A percentile compares a stretch with the other conserved stretches of the same genome.
These are phyloP conservation scores for Argyrosomus japonicus DNA, from an alignment of 2,113 vertebrate species.

Conservation along the genomic window DNA sequence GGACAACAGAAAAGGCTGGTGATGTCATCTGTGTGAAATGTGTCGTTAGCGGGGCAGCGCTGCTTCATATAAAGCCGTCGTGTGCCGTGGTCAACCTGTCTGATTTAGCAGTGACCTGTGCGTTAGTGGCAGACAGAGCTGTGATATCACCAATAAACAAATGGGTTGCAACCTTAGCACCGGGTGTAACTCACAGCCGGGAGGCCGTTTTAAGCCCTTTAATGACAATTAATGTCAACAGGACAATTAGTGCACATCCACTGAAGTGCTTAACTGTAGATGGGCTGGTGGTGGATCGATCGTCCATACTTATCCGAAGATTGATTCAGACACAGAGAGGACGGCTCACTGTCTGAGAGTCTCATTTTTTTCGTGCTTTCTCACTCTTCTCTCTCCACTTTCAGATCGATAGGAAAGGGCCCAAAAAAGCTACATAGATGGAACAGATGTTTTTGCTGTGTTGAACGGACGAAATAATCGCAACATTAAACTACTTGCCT, in stretches of 20 bases:
- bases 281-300: constrained; percentile 78
- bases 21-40: constrained; percentile 62
- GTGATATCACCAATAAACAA: constrained; percentile 80
- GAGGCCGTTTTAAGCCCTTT: constrained; percentile 76
- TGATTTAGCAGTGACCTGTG: constrained; percentile 53
- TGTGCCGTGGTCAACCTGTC: constrained; percentile 32
- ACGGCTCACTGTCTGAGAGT: constrained; percentile 44
- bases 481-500: constrained; percentile 26
- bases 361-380: constrained; percentile 41
- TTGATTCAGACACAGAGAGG: constrained; percentile 77
- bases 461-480: constrained; percentile 26
- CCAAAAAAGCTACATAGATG: neutral
- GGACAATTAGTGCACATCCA: constrained; percentile 84
- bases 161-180: constrained; percentile 67
- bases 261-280: constrained; percentile 76
- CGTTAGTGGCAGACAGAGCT: constrained; percentile 41
- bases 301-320: constrained; percentile 79
- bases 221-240: constrained; percentile 87
- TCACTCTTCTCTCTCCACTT: neutral
- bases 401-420: neutral
- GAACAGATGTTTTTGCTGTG: constrained; percentile 15
- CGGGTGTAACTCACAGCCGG: constrained; percentile 71
- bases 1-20: constrained; percentile 51
- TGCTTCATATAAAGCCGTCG: constrained; percentile 47
- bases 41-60: constrained; percentile 29